These are phyloP conservation scores for Sabellastarte sp. DNA, from an alignment of 2,888 invertebrate genomes.

Conservation along the genomic window DNA sequence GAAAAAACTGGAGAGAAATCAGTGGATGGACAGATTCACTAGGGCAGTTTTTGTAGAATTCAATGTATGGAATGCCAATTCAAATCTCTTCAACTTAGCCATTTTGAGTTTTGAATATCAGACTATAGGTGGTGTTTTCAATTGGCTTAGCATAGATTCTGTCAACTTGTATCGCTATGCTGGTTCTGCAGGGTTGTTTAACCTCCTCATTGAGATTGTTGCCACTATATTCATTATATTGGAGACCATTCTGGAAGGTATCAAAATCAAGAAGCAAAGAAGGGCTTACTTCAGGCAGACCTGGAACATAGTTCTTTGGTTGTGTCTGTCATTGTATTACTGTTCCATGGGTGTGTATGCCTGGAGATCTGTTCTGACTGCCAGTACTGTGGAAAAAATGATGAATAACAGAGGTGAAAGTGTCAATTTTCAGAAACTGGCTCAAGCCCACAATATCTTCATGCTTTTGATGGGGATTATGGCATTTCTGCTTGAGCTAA, in stretches of 20 bases:
- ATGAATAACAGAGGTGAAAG: neutral
- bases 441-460: neutral
- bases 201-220: neutral
- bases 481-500: neutral
- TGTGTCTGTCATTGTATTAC: neutral
- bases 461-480: neutral
- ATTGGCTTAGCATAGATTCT: neutral
- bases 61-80: conserved; percentile 43
- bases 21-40: conserved; percentile 44
- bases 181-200: neutral
- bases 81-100: conserved; percentile 39
- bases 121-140: neutral
- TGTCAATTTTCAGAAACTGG: neutral
- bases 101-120: conserved; percentile 41
- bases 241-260: neutral
- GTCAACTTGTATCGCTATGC: neutral
- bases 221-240: neutral
- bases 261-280: conserved; percentile 1
- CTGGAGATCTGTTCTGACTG: conserved; percentile 1
- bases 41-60: conserved; percentile 43
- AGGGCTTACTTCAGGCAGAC: neutral
- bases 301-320: neutral
- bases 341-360: neutral
- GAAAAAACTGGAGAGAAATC: conserved; percentile 21
- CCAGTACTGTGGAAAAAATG: neutral